Conservation (phyloP, 2,888 invertebrate species). For the Ichneumon xanthorius region DNA sequence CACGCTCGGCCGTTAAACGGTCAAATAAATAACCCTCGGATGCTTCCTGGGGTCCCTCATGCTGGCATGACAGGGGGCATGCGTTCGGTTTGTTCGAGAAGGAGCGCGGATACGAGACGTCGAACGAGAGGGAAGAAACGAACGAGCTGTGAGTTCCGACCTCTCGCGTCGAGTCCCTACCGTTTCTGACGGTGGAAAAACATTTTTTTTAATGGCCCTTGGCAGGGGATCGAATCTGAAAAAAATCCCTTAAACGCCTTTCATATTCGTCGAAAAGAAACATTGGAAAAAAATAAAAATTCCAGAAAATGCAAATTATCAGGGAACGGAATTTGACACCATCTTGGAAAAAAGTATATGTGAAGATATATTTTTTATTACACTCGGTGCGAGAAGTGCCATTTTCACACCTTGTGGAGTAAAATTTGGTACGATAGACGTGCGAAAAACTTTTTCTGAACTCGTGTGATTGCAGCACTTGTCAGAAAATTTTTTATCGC, state of each 20-base stretch:
- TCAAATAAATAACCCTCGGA: constrained; percentile 74
- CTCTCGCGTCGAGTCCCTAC: neutral
- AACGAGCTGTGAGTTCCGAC: neutral
- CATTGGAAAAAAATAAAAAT: neutral
- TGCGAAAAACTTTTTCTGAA: too few relatives aligned
- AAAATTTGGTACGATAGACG: too few relatives aligned
- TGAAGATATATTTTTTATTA: too few relatives aligned
- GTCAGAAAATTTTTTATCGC: too few relatives aligned
- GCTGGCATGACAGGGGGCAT: constrained; percentile 62
- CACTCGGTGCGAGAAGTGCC: too few relatives aligned
- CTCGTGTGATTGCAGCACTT: too few relatives aligned
- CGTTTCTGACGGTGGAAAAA: neutral
- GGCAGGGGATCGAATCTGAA: neutral
- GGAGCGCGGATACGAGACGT: constrained; percentile 1
- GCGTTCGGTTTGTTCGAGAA: constrained; percentile 50
- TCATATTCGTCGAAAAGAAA: neutral
- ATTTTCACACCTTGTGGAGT: too few relatives aligned
- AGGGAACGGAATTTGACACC: neutral
- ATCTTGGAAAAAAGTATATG: too few relatives aligned
- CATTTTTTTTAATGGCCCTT: neutral
- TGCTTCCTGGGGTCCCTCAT: constrained; percentile 66
- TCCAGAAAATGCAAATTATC: neutral
- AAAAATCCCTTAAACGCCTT: neutral
- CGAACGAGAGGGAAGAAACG: constrained; percentile 1
- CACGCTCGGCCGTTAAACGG: constrained; percentile 71